These are phyloP conservation scores for Bilobella aurantiaca DNA, from an alignment of 1,140 invertebrate genomes.

Conservation along the genomic window DNA sequence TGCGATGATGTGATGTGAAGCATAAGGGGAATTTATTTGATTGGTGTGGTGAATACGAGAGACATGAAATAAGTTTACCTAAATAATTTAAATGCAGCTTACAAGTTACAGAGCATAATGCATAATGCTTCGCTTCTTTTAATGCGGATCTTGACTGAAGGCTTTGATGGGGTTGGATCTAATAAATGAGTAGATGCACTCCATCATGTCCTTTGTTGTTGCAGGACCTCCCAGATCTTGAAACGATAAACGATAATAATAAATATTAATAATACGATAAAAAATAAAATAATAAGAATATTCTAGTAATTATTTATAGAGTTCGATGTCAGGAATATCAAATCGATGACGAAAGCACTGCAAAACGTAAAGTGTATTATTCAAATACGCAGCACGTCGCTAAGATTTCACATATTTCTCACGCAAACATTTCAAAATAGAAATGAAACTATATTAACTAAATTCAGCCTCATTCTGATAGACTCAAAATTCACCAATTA, in stretches of 20 bases:
- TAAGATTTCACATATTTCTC: too few species aligned
- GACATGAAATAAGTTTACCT: neutral
- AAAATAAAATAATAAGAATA: too few species aligned
- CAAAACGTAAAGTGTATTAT: too few species aligned
- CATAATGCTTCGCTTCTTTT: neutral
- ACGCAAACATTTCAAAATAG: too few species aligned
- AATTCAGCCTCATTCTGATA: neutral
- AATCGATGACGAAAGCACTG: too few species aligned
- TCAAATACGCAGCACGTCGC: too few species aligned
- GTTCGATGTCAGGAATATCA: too few species aligned
- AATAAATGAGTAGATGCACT: neutral
- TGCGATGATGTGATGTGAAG: too few species aligned
- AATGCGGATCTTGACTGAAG: neutral
- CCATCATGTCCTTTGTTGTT: conserved; percentile 43
- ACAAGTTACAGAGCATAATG: neutral
- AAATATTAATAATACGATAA: neutral
- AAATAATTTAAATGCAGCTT: neutral
- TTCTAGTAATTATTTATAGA: too few species aligned
- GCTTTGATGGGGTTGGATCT: neutral
- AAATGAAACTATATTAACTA: neutral
- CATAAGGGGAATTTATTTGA: conserved; percentile 1
- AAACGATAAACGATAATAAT: conserved; percentile 29
- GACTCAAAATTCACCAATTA: conserved; percentile 1
- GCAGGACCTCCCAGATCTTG: conserved; percentile 52
- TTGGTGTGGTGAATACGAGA: neutral